Evolutionary conservation across 2,797 vertebrate genomes (phyloP), one percentile per base, ranked within the genome.

Genomic region (Hapalemur alaotrensis): DNA sequence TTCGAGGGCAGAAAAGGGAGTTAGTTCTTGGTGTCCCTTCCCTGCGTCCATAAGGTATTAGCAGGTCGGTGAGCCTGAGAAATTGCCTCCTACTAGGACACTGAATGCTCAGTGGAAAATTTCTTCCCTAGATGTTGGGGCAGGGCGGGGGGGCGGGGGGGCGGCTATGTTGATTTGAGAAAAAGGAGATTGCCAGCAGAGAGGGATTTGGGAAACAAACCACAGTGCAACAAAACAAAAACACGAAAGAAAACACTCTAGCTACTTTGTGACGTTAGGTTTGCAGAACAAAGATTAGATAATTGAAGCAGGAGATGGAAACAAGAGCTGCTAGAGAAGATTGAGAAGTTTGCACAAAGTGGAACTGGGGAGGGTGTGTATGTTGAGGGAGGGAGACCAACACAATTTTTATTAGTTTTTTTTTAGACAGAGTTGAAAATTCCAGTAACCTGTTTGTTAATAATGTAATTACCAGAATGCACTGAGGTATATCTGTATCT

Each of bases 261-360:
- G 23, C 83, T 50, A 30, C 79, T 79, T 57, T 67, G 72, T 95
- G 89, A 95, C 69, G 80, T 87, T 2, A 73, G 52, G 30, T 57
- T 91, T 93, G 41, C 50, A 92, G 93, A 92, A 84, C 84, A 81
- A n/a, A 83, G 89, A 80, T 92, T 76, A 63, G 94, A 78, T 73
- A 69, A 76, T 25, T 54, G 78, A 69, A 88, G 75, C n/a, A 18
- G 54, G 41, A 89, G 52, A 35, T 3, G 4, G 25, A 15, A 85
- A 63, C 9, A 20, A 65, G 25, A 87, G 23, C 38, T 52, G 35
- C 52, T 38, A 43, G 52, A 22, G 32, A 38, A 91, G 25, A 15
- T 35, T 79, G 59, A 87, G 54, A 28, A 52, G n/a, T 75, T 61
- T 30, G 2, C 15, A 15, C 50, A 79, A 13, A 65, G 54, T 63